phyloP scores from a whole-genome alignment of 1,140 invertebrate genomes.

The Idris sp. region DNA sequence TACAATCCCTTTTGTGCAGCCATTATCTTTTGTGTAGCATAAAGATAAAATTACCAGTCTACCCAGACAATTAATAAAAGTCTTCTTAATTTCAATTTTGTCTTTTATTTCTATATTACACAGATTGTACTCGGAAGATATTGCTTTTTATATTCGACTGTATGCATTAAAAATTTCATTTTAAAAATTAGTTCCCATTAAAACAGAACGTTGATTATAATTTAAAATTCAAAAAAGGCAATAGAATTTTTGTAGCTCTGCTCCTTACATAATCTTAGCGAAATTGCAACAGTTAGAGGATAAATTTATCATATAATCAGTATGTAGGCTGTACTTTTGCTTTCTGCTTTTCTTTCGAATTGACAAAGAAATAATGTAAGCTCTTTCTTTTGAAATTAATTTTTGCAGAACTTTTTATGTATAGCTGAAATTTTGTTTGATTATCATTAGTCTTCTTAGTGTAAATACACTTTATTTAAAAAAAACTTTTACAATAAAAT shows the following conservation, averaged over 20 bases:
- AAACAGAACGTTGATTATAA: constrained; percentile 15
- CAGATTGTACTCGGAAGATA: neutral
- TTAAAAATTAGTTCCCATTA: constrained; percentile 22
- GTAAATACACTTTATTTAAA: constrained; percentile 16
- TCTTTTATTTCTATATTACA: neutral
- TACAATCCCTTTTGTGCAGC: neutral
- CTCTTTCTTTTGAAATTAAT: no score
- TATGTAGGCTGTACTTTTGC: constrained; percentile 12
- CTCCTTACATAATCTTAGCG: constrained; percentile 25
- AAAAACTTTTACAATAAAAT: no score
- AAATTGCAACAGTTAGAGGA: constrained; percentile 25
- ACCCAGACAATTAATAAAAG: neutral
- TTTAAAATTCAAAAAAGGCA: no score
- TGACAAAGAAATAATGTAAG: constrained; percentile 13
- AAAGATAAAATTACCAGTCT: constrained; percentile 11
- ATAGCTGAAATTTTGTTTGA: no score
- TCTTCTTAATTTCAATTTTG: constrained; percentile 5
- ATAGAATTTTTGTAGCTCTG: no score
- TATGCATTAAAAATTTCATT: constrained; percentile 1
- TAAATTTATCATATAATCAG: constrained; percentile 28
- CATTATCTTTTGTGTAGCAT: constrained; percentile 3
- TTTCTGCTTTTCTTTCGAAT: constrained; percentile 21
- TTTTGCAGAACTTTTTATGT: no score
- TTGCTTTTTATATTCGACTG: constrained; percentile 10
- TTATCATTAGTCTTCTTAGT: constrained; percentile 24